Evolutionary conservation across 2,888 invertebrate genomes (phyloP).

Genomic region (Zygothrica quintamaculata): DNA sequence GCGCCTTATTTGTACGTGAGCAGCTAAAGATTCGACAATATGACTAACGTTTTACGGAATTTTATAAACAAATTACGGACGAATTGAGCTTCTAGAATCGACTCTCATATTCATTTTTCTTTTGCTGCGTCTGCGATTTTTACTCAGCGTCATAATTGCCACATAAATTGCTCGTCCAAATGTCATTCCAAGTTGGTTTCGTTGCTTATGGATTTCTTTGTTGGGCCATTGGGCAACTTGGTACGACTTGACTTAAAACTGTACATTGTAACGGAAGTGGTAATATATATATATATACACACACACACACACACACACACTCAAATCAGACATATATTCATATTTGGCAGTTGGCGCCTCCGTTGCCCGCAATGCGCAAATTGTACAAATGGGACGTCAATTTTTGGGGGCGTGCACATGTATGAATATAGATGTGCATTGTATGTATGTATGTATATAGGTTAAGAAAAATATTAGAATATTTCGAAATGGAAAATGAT

Average conservation of each 20-base stretch:
- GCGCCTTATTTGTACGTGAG: conserved; percentile 73
- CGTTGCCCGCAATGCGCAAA: conserved; percentile 66
- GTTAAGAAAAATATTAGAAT: conserved; percentile 13
- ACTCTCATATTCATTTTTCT: conserved; percentile 25
- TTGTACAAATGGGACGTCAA: conserved; percentile 38
- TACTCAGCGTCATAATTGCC: conserved; percentile 55
- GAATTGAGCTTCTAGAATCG: conserved; percentile 50
- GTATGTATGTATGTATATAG: conserved; percentile 13
- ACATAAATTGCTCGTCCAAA: conserved; percentile 70
- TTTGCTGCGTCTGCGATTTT: conserved; percentile 29
- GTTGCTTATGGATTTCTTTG: conserved; percentile 52
- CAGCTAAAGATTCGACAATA: conserved; percentile 30
- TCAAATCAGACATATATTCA: conserved; percentile 6
- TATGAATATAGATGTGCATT: conserved; percentile 7
- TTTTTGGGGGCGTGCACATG: conserved; percentile 41
- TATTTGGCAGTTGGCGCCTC: conserved; percentile 29
- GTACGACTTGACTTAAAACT: conserved; percentile 12
- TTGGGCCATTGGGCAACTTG: conserved; percentile 34
- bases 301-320: conserved; percentile 23
- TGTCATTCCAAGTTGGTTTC: conserved; percentile 55
- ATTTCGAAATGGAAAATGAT: conserved; percentile 1
- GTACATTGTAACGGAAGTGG: conserved; percentile 63
- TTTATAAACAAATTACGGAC: conserved; percentile 65
- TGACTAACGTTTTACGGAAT: conserved; percentile 67
- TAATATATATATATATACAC: conserved; percentile 21